Evolutionary conservation across 2,113 vertebrate species (phyloP).

Genomic region (Merops nubicus): DNA sequence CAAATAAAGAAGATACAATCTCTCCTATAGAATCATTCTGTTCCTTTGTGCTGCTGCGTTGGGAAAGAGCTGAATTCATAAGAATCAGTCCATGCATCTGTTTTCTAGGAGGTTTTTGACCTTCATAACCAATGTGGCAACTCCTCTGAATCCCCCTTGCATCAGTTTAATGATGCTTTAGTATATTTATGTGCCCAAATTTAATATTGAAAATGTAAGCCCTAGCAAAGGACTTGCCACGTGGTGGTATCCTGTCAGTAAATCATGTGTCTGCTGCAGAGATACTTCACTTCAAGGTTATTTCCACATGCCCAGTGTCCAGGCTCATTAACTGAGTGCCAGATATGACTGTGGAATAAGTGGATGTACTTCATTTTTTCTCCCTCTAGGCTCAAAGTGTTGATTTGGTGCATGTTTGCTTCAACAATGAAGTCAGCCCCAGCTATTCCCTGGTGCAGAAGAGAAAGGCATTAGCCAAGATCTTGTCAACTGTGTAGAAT

Average conservation of each 20-base stretch:
- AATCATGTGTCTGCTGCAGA: background rate
- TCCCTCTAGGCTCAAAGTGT: background rate
- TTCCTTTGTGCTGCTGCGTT: background rate
- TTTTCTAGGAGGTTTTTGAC: background rate
- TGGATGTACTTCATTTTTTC: background rate
- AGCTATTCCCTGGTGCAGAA: background rate
- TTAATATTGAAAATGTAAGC: background rate
- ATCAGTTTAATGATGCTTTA: background rate
- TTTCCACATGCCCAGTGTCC: background rate
- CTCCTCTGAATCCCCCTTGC: background rate
- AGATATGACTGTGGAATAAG: background rate
- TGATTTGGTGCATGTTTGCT: background rate
- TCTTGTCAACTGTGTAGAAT: background rate
- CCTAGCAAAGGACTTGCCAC: background rate
- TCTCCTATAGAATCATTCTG: background rate
- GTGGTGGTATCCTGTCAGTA: background rate
- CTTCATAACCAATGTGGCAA: background rate
- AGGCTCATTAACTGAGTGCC: background rate
- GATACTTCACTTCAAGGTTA: background rate
- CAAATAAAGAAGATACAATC: background rate
- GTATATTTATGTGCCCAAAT: background rate
- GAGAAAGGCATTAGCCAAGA: background rate
- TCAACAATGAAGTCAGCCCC: background rate
- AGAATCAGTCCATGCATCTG: background rate
- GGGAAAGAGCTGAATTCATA: background rate